Percentiles rank a stretch among this genome's conserved stretches.
Evolutionary conservation across 2,113 vertebrate species (phyloP).

Genomic region (Diadophis punctatus): DNA sequence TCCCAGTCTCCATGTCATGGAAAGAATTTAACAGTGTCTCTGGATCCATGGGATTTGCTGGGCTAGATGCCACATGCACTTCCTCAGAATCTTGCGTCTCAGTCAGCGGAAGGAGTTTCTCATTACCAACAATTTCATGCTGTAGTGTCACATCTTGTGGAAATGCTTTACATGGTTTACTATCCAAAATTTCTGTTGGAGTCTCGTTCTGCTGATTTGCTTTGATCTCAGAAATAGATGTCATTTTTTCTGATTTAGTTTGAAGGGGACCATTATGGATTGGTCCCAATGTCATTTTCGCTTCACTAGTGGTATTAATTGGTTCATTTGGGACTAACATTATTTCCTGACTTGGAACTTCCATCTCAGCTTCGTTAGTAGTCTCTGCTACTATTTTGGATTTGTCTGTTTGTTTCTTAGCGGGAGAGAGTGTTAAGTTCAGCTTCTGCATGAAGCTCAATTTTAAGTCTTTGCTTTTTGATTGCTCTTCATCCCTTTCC

Average conservation of each 20-base stretch:
- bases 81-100: not conserved
- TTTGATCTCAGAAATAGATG: conserved; percentile 30
- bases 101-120: not conserved
- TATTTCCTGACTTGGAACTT: conserved; percentile 39
- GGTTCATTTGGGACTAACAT: conserved; percentile 21
- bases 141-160: not conserved
- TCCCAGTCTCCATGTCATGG: conserved; percentile 31
- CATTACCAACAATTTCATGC: conserved; percentile 22
- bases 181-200: conserved; percentile 29
- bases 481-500: conserved; percentile 37
- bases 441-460: conserved; percentile 96
- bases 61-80: not conserved
- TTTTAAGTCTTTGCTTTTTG: conserved; percentile 75
- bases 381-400: conserved; percentile 38
- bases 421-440: conserved; percentile 92
- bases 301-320: conserved; percentile 25
- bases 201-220: conserved; percentile 27
- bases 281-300: not conserved
- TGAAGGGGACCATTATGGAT: conserved; percentile 33
- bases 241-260: not conserved
- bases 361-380: not conserved
- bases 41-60: conserved; percentile 17
- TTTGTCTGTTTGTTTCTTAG: conserved; percentile 74
- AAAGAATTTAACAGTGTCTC: conserved; percentile 39
- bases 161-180: not conserved